Base-by-base conservation (phyloP, 2,888 invertebrate species). In the Agrochola lota region DNA sequence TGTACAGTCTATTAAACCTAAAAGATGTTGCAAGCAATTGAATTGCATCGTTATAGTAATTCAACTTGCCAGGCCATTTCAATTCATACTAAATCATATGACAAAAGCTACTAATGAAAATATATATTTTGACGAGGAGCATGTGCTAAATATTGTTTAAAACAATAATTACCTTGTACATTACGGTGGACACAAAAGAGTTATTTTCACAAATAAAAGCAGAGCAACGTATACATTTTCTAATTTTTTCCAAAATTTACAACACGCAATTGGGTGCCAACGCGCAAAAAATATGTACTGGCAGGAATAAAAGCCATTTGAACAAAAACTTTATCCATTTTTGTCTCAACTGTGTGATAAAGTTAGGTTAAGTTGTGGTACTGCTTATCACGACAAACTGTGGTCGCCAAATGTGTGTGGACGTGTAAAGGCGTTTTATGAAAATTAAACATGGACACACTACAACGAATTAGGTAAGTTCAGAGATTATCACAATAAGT, bases 251-350 rank as follows among this genome's bases (percentile, higher is more conserved):
- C 46, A 20, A 71, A 79, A 81, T 80, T 46, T 77, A 77, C 62
- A 75, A 35, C 72, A 75, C 76, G 70, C 66, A 43, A 83, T 12
- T 70, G 20, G 17, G 23, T 57, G 77, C 69, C 77, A 77, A 43
- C 52, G 6, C 1, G 52, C 60, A 55, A 40, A 71, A 79, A 57
- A 80, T 77, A 74, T 74, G 43, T 71, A 68, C 78, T 66, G 55
- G 30, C 63, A 43, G 20, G 30, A 79, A 81, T 74, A 85, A 81
- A 85, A 85, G 75, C 62, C n/a, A 74, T 79, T 85, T 72, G 30
- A 30, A 66, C 49, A n/a, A 52, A 75, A 85, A 86, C 87, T 86
- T 85, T 69, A 35, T 30, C 78, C 77, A 83, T 85, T 87, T 82
- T 78, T 80, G 80, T 77, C 72, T 75, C 62, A 49, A 73, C 40